phyloP scores from a whole-genome alignment of 92 coral and sea anemone species.

The Porites evermanni region DNA sequence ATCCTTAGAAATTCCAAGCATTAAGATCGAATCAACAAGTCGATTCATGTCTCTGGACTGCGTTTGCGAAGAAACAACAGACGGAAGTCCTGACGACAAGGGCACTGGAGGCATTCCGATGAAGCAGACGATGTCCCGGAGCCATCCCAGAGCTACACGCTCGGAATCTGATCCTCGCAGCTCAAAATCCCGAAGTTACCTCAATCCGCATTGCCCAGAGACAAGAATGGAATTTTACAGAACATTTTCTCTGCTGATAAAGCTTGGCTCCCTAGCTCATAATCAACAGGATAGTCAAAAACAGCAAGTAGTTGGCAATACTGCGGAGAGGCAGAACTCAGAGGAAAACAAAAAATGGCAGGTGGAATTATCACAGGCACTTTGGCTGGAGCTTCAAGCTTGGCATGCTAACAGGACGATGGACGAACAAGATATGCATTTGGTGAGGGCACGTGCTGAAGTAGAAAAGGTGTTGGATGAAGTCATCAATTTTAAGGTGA shows the following conservation, averaged over 20 bases:
- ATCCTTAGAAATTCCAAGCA: conserved; percentile 77
- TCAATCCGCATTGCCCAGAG: conserved; percentile 66
- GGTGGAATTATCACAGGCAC: conserved; percentile 78
- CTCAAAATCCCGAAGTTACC: conserved; percentile 26
- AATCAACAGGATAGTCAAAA: conserved; percentile 76
- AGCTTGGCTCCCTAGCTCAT: conserved; percentile 86
- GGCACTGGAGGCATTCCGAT: conserved; percentile 8
- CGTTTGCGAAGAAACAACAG: conserved; percentile 62
- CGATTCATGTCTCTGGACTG: conserved; percentile 83
- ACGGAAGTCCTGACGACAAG: background rate
- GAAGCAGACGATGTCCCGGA: background rate
- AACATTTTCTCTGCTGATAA: conserved; percentile 84
- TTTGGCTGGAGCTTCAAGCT: conserved; percentile 96
- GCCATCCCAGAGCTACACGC: conserved; percentile 62
- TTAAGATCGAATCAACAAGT: conserved; percentile 78
- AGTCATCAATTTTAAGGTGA: conserved; percentile 79
- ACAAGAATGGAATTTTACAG: conserved; percentile 83
- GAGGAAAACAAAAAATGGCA: conserved; percentile 89
- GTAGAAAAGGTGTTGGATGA: conserved; percentile 82
- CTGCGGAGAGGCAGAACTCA: conserved; percentile 78
- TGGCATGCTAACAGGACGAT: conserved; percentile 91
- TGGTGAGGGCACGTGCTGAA: conserved; percentile 78
- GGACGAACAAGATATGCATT: conserved; percentile 83
- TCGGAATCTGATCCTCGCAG: conserved; percentile 77
- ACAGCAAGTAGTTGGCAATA: conserved; percentile 31